Evolutionary conservation across 2,113 vertebrate genomes (phyloP).

Genomic region (Scalopus aquaticus): DNA sequence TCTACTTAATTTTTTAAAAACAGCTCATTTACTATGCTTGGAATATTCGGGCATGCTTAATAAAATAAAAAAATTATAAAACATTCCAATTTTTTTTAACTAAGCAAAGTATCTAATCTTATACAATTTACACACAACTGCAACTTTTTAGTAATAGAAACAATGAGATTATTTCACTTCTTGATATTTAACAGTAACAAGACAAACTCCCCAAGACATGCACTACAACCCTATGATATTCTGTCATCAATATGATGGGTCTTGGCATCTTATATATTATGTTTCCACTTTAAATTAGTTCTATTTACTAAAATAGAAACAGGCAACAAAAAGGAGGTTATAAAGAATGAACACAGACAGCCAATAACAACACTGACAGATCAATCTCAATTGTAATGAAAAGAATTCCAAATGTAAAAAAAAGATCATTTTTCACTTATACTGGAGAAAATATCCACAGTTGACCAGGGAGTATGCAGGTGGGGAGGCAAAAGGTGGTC

Average conservation of each 20-base stretch:
- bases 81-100: conserved; percentile 48
- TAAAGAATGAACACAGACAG: conserved; percentile 29
- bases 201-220: conserved; percentile 51
- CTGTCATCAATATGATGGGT: conserved; percentile 58
- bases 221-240: conserved; percentile 33
- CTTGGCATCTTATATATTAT: conserved; percentile 54
- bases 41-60: conserved; percentile 62
- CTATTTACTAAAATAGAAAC: conserved; percentile 54
- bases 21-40: conserved; percentile 37
- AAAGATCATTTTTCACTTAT: conserved; percentile 33
- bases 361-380: neutral
- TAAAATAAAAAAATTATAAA: conserved; percentile 50
- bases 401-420: conserved; percentile 43
- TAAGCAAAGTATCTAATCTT: conserved; percentile 49
- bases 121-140: conserved; percentile 53
- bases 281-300: conserved; percentile 52
- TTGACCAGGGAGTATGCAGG: neutral
- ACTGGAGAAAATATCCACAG: neutral
- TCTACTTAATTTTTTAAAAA: conserved; percentile 23
- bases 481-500: neutral
- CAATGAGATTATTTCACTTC: conserved; percentile 47
- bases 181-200: conserved; percentile 53
- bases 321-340: neutral
- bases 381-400: conserved; percentile 15
- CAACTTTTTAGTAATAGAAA: conserved; percentile 62